Base-by-base conservation (phyloP, 2,888 invertebrate species). In the Scelioninae gen. 1 region DNA sequence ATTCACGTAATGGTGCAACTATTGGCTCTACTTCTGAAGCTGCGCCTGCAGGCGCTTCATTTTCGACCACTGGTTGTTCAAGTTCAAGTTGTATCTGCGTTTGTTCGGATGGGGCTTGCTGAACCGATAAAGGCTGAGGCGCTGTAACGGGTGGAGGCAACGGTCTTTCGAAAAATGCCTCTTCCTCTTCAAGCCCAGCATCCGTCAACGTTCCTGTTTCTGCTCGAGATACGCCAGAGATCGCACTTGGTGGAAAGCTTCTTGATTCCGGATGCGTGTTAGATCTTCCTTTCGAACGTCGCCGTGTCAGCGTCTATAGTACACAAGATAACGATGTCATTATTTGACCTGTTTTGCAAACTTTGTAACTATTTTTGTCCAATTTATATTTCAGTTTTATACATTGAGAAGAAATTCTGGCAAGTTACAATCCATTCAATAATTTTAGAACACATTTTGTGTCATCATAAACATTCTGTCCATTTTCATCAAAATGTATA, bases 241-340 rank as follows among this genome's bases (percentile, higher is more conserved):
- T 88, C 32, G 89, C 89, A 66, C 92, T 91, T 85, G 94, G 95
- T 85, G 93, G 95, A 92, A 94, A 97, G 93, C 94, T 96, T 45
- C 96, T 93, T 32, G 96, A 96, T 94, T 95, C 95, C 87, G 95
- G 95, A 84, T 93, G 93, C 47, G 94, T 91, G 90, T 94, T 92
- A 89, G 95, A 93, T 91, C 94, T 90, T 89, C 94, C 92, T 92
- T 95, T 88, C 90, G 94, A 93, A 92, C 94, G 92, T 93, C 95
- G 94, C 76, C 94, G 93, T 51, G 94, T 53, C 45, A 81, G 45
- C 8, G 81, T 71, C 81, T 81, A 65, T 23, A 56, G n/a, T 5
- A 56, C 1, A 29, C 8, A 29, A 8, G 29, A 56, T 34, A 56
- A 15, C 8, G 34, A 15, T 15, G 15, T 34, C 32, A 53, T 32